phyloP scores from a whole-genome alignment of 2,888 invertebrate genomes.

The Hanleya hanleyi region DNA sequence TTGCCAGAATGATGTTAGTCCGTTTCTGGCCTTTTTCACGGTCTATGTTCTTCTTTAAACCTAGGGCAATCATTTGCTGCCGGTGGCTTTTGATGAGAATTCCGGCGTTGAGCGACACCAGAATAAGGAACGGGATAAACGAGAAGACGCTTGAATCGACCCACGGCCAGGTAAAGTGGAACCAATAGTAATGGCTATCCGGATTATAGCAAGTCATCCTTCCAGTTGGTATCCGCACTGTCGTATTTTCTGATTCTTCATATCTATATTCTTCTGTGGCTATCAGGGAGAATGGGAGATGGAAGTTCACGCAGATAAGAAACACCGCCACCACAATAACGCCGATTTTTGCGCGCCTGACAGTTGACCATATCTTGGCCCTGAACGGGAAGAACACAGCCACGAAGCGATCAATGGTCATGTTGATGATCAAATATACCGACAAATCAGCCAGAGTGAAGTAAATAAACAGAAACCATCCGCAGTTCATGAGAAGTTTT shows the following conservation, averaged over 20 bases:
- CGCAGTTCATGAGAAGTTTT: not conserved
- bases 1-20: conserved; percentile 1
- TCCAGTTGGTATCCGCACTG: not conserved
- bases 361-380: not conserved
- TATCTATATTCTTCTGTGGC: not conserved
- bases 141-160: conserved; percentile 4
- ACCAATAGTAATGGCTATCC: not conserved
- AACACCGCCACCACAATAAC: not conserved
- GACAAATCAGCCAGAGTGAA: conserved; percentile 13
- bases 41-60: conserved; percentile 1
- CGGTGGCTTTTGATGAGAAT: conserved; percentile 1
- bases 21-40: conserved; percentile 2
- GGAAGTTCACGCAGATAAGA: not conserved
- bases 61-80: not conserved
- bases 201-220: not conserved
- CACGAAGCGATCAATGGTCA: conserved; percentile 4
- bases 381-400: not conserved
- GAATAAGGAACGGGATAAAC: not conserved
- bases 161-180: conserved; percentile 5
- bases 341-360: not conserved
- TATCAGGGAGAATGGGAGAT: not conserved
- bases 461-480: conserved; percentile 7
- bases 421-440: conserved; percentile 5
- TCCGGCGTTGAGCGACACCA: not conserved
- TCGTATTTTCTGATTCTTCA: not conserved